Base-by-base conservation (phyloP, 2,797 vertebrate species). In the Hydrocynus forskahlii region DNA sequence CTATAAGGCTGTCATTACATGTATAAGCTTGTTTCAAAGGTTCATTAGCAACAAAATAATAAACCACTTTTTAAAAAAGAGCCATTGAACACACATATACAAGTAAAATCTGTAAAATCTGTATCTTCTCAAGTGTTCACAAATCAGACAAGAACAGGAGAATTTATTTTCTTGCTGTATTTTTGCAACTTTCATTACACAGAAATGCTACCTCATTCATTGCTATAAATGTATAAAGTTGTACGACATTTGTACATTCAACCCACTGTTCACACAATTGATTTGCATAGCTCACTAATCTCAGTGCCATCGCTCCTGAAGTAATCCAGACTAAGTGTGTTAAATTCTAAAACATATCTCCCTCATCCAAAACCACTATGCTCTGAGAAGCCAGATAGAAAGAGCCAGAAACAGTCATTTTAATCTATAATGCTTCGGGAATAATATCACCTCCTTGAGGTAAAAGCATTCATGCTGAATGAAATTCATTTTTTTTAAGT, bases 281-380 rank as follows among this genome's bases (percentile, higher is more conserved):
- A 8, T 66, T 66, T 76, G 75, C 75, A 76, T 76, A 64, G 60
- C 35, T 76, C 59, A 62, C 21, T 48, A 4, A 75, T 63, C 40
- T 55, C 54, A 63, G 16, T 14, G 23, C n/a, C 38, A 21, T 50
- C 13, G 17, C 63, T 75, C 57, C 62, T 10, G 17, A 64, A 62
- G 17, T 23, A 76, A 64, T 2, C 13, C 48, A 72, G 12, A 25
- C 0, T 23, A 12, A 25, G 25, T 4, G 8, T 73, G 54, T 13
- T 59, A 54, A 40, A 9, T 59, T 55, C 43, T 35, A 16, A 16
- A 55, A 62, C 13, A 75, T 73, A 40, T 45, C n/a, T 62, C 21
- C 6, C 43, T 35, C 40, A 63, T 62, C 72, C 59, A 45, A 13
- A 23, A 21, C 5, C 35, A 62, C 55, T 21, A 14, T 23, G 9